A percentile compares a stretch with the other conserved stretches of the same genome.
Conservation (phyloP, 2,888 invertebrate genomes). For the Ephialtes manifestator region DNA sequence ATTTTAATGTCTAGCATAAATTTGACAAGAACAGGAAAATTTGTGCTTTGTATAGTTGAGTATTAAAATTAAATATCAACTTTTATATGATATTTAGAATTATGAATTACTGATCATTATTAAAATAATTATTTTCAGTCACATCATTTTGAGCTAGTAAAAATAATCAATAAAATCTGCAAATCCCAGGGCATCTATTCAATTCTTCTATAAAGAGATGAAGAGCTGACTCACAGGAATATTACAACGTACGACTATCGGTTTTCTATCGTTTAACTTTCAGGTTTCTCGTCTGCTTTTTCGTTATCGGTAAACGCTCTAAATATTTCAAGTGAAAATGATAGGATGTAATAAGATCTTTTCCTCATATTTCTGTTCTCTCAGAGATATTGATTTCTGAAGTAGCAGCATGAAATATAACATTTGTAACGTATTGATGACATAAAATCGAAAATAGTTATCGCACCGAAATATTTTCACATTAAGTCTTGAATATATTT, state of each 20-base stretch:
- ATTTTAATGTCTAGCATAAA: no score
- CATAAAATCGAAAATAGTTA: background rate
- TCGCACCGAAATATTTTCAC: background rate
- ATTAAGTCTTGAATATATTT: background rate
- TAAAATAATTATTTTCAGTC: background rate
- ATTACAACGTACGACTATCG: conserved; percentile 9
- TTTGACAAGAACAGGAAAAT: no score
- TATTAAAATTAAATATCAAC: no score
- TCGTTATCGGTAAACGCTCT: conserved; percentile 59
- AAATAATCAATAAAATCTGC: background rate
- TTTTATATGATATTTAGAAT: no score
- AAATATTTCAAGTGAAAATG: conserved; percentile 59
- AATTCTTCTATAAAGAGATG: background rate
- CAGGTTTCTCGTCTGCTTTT: conserved; percentile 49
- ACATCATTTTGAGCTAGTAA: background rate
- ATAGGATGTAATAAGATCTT: conserved; percentile 49
- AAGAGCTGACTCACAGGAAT: conserved; percentile 39
- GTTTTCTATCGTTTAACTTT: conserved; percentile 60
- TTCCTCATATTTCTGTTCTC: conserved; percentile 30
- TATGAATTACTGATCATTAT: no score
- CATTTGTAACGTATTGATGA: background rate
- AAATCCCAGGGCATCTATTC: background rate
- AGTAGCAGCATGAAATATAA: background rate
- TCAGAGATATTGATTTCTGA: conserved; percentile 3
- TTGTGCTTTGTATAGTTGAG: no score